These are phyloP conservation scores for Eupsittula cactorum DNA, from an alignment of 2,113 vertebrate genomes.

Conservation along the genomic window DNA sequence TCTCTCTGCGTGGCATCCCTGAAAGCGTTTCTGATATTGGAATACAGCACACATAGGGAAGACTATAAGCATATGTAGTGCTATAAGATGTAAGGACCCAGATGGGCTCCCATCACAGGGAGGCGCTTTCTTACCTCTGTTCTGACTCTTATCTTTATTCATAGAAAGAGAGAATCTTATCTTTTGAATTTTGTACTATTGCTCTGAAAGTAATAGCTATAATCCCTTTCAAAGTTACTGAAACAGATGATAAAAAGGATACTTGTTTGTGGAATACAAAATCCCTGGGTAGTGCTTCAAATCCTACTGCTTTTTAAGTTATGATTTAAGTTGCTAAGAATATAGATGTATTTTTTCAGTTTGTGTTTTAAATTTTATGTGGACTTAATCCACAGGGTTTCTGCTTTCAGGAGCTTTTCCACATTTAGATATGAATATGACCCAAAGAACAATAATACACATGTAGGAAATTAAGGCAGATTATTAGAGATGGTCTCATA, in stretches of 20 bases:
- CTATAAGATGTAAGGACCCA: not conserved
- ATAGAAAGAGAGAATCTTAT: not conserved
- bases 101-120: not conserved
- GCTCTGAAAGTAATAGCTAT: not conserved
- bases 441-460: not conserved
- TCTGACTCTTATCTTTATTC: not conserved
- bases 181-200: not conserved
- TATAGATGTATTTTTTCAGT: not conserved
- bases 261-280: not conserved
- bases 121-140: not conserved
- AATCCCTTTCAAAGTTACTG: not conserved
- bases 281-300: not conserved
- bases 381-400: not conserved
- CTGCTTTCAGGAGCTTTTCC: not conserved
- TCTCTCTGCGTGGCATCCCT: accelerated
- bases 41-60: not conserved
- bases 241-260: not conserved
- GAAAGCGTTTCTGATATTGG: not conserved
- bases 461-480: not conserved
- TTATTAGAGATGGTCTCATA: not conserved
- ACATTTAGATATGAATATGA: not conserved
- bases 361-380: not conserved
- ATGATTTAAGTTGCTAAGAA: not conserved
- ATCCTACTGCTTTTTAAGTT: not conserved
- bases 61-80: not conserved